Evolutionary conservation across 2,888 invertebrate genomes (phyloP).

Genomic region (Crepidodera aurea): DNA sequence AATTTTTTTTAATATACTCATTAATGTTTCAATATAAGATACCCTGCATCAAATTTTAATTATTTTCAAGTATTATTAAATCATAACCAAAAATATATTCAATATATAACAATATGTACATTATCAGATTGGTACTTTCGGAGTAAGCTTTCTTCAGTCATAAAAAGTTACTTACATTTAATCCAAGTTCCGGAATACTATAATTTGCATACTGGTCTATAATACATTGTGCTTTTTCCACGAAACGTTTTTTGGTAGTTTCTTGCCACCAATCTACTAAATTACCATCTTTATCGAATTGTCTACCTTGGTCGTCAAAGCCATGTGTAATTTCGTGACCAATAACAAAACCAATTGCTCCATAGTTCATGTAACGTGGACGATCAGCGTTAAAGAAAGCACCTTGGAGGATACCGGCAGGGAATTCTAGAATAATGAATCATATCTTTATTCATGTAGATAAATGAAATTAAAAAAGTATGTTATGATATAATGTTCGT

Average conservation of each 20-base stretch:
- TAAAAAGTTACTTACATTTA: constrained; percentile 77
- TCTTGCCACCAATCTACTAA: constrained; percentile 93
- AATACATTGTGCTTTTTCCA: constrained; percentile 87
- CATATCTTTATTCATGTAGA: too few species aligned
- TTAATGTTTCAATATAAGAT: too few species aligned
- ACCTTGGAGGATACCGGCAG: constrained; percentile 92
- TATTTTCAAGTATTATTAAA: too few species aligned
- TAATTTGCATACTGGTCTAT: constrained; percentile 94
- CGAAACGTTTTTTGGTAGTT: constrained; percentile 81
- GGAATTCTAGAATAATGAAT: constrained; percentile 77
- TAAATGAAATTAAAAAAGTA: too few species aligned
- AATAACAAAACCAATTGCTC: constrained; percentile 90
- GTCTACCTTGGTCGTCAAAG: constrained; percentile 89
- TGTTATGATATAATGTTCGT: too few species aligned
- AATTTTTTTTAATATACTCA: too few species aligned
- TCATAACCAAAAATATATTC: too few species aligned
- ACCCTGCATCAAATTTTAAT: too few species aligned
- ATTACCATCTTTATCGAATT: constrained; percentile 92
- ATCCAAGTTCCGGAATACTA: constrained; percentile 77
- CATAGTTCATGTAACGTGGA: constrained; percentile 91
- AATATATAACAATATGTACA: too few species aligned
- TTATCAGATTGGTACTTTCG: too few species aligned
- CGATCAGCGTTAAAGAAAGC: constrained; percentile 89
- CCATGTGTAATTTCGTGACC: constrained; percentile 94
- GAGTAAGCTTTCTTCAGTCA: too few species aligned